These are phyloP conservation scores for Cephalopholis sonnerati DNA, from an alignment of 2,113 vertebrate genomes.

Conservation along the genomic window DNA sequence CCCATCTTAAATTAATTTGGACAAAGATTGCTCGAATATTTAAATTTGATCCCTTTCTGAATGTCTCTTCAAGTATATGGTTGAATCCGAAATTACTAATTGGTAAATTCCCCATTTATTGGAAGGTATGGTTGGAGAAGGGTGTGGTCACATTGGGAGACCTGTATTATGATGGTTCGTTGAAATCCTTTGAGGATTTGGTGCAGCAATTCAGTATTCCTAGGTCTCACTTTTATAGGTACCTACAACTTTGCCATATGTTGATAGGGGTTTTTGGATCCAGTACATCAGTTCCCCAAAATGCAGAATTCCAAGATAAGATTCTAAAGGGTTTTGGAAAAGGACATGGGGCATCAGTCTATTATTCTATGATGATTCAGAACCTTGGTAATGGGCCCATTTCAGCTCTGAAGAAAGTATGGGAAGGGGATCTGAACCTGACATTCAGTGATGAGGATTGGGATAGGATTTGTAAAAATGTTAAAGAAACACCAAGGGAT, in stretches of 20 bases:
- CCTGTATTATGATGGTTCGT: background rate
- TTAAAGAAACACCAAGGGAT: background rate
- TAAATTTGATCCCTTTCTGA: background rate
- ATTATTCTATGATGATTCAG: background rate
- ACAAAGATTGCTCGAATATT: background rate
- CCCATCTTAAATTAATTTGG: conserved; percentile 8
- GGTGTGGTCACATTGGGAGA: background rate
- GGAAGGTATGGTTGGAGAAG: background rate
- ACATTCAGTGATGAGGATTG: background rate
- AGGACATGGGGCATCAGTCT: background rate
- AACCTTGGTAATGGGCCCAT: background rate
- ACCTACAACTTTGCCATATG: background rate
- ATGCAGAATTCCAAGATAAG: background rate
- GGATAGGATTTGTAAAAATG: background rate
- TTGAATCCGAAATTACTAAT: background rate
- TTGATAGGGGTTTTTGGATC: background rate
- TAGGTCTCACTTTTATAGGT: background rate
- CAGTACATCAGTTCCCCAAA: background rate
- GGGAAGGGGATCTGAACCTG: background rate
- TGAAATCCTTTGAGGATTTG: background rate
- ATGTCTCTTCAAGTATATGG: background rate
- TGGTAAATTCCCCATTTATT: background rate
- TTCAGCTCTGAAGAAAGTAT: background rate
- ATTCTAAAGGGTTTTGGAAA: background rate
- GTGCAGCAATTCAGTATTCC: background rate